phyloP scores from a whole-genome alignment of 2,797 vertebrate species.

The Syngnathus acus region DNA sequence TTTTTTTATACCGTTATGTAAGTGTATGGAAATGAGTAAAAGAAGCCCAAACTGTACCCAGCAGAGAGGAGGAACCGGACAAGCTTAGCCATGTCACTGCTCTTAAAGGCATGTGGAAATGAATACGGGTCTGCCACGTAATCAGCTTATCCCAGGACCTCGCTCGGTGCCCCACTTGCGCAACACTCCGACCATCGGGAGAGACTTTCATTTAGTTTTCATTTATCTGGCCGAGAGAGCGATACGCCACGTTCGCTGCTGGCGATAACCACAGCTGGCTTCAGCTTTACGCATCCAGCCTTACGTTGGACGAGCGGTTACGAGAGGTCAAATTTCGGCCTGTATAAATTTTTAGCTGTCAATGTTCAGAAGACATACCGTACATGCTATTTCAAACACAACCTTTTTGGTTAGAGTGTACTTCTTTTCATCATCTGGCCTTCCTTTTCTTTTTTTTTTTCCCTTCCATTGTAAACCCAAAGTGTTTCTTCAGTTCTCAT shows the following conservation, averaged over 20 bases:
- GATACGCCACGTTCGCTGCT: constrained; percentile 42
- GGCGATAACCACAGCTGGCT: constrained; percentile 34
- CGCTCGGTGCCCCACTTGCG: constrained; percentile 35
- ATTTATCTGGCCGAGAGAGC: constrained; percentile 34
- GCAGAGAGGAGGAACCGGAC: constrained; percentile 11
- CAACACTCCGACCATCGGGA: constrained; percentile 48
- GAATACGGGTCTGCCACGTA: constrained; percentile 38
- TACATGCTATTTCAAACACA: not conserved
- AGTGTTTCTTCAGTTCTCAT: not conserved
- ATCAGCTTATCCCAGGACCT: constrained; percentile 27
- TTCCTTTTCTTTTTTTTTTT: not conserved
- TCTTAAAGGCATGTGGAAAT: constrained; percentile 47
- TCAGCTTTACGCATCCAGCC: constrained; percentile 38
- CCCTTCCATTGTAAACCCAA: not conserved
- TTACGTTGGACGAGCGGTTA: constrained; percentile 26
- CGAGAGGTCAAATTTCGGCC: not conserved
- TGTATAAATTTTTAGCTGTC: not conserved
- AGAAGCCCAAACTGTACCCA: constrained; percentile 16
- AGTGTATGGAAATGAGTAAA: constrained; percentile 3
- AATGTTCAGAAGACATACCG: no score
- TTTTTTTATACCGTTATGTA: no score
- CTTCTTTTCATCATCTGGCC: not conserved
- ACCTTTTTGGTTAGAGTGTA: not conserved
- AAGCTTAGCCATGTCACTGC: constrained; percentile 32
- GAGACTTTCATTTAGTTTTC: constrained; percentile 53